Evolutionary conservation across 1,140 invertebrate species (phyloP).

Genomic region (Argopecten irradians): DNA sequence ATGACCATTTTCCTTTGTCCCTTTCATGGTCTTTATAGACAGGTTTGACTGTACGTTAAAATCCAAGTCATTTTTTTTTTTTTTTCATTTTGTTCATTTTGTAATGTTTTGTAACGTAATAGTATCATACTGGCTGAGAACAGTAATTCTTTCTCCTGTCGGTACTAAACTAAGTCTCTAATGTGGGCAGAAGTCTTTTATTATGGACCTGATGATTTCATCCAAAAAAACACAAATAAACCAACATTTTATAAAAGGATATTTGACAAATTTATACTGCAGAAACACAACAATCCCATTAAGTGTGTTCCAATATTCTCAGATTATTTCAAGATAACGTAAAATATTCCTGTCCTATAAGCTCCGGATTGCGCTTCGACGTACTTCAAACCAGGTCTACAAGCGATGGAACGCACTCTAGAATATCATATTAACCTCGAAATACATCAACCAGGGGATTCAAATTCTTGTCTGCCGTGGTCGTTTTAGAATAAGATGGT

Average conservation of each 20-base stretch:
- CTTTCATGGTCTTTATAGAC: too few species aligned
- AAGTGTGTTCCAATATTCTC: not conserved
- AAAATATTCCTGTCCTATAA: not conserved
- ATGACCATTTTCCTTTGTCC: too few species aligned
- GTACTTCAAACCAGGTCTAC: not conserved
- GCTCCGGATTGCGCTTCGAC: not conserved
- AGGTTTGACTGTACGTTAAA: not conserved
- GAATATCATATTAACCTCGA: not conserved
- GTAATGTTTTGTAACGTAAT: too few species aligned
- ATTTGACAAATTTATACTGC: slow-evolving; percentile 3
- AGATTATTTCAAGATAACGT: not conserved
- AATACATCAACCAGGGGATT: not conserved
- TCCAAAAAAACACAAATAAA: not conserved
- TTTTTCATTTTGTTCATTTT: too few species aligned
- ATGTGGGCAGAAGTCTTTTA: not conserved
- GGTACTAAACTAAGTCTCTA: too few species aligned
- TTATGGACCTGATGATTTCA: not conserved
- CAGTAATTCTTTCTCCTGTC: not conserved
- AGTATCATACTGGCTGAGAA: not conserved
- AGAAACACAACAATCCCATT: slow-evolving; percentile 8
- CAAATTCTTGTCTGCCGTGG: not conserved
- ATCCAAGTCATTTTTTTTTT: not conserved
- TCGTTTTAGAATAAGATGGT: slow-evolving; percentile 4
- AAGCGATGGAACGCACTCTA: not conserved
- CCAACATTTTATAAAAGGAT: not conserved